These are phyloP conservation scores for Charaxes varanes DNA, from an alignment of 1,140 invertebrate species.

Conservation along the genomic window DNA sequence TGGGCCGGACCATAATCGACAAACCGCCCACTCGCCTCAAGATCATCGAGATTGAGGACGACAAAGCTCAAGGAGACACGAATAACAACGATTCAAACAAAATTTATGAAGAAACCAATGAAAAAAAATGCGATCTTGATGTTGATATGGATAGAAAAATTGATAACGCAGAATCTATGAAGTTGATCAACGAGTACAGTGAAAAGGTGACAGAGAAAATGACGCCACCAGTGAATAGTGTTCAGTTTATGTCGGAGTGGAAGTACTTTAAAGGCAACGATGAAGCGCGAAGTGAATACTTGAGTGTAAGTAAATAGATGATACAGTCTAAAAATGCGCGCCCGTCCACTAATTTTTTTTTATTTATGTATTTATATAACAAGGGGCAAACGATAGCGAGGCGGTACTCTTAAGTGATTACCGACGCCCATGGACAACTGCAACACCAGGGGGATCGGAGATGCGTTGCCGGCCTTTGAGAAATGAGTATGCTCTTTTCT, in stretches of 20 bases:
- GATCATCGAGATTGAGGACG: slow-evolving; percentile 45
- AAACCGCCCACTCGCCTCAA: slow-evolving; percentile 43
- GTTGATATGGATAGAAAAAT: slow-evolving; percentile 9
- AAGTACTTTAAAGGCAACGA: slow-evolving; percentile 47
- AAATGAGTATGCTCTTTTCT: too few species aligned
- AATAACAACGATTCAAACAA: slow-evolving; percentile 33
- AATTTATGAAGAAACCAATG: slow-evolving; percentile 12
- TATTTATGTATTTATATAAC: slow-evolving; percentile 5
- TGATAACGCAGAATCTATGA: slow-evolving; percentile 6
- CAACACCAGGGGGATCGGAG: too few species aligned
- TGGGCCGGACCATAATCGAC: slow-evolving; percentile 43
- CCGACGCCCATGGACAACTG: too few species aligned
- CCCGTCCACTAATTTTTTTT: too few species aligned
- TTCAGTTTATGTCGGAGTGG: slow-evolving; percentile 77
- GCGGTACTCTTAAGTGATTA: too few species aligned
- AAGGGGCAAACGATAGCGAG: too few species aligned
- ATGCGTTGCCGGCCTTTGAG: too few species aligned
- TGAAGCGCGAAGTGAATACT: slow-evolving; percentile 46
- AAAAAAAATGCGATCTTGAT: slow-evolving; percentile 10
- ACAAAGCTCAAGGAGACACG: slow-evolving; percentile 28
- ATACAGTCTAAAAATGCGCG: too few species aligned
- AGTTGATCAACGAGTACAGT: slow-evolving; percentile 1
- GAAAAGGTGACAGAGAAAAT: slow-evolving; percentile 23
- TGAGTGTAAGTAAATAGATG: slow-evolving; percentile 48
- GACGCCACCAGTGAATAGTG: slow-evolving; percentile 73